These are phyloP conservation scores for Eidolon helvum DNA, from an alignment of 2,113 vertebrate genomes.

Conservation along the genomic window DNA sequence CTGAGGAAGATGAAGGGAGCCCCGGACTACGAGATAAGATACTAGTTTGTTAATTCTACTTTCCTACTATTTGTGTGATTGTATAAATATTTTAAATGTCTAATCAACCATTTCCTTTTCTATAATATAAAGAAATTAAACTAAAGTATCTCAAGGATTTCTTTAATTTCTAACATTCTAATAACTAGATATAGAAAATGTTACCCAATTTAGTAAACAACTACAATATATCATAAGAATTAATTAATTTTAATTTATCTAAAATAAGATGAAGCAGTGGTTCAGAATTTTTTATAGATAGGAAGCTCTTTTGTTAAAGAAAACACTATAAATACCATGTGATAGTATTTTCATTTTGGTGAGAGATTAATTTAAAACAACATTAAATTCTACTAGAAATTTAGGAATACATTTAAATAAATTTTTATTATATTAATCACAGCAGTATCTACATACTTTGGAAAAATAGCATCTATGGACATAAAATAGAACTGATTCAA, in stretches of 20 bases:
- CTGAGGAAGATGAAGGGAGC: background rate
- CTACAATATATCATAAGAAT: background rate
- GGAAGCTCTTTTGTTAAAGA: background rate
- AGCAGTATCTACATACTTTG: background rate
- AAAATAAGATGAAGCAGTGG: background rate
- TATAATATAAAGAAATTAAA: background rate
- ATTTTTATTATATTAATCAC: background rate
- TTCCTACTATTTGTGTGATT: background rate
- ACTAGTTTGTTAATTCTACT: background rate
- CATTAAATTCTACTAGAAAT: background rate
- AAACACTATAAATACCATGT: background rate
- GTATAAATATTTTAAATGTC: background rate
- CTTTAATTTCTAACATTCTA: background rate
- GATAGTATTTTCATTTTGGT: background rate
- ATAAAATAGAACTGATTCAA: background rate
- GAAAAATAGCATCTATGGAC: background rate
- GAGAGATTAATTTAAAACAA: background rate
- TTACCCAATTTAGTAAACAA: slow-evolving; percentile 13
- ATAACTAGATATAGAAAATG: background rate
- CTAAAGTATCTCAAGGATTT: background rate
- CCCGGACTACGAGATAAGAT: background rate
- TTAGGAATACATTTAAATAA: background rate
- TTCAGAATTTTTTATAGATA: background rate
- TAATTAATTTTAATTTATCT: background rate
- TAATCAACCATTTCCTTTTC: background rate